A percentile compares a stretch with the other conserved stretches of the same genome.
These are phyloP conservation scores for Patagioenas fasciata DNA, from an alignment of 2,113 vertebrate species.

Conservation along the genomic window DNA sequence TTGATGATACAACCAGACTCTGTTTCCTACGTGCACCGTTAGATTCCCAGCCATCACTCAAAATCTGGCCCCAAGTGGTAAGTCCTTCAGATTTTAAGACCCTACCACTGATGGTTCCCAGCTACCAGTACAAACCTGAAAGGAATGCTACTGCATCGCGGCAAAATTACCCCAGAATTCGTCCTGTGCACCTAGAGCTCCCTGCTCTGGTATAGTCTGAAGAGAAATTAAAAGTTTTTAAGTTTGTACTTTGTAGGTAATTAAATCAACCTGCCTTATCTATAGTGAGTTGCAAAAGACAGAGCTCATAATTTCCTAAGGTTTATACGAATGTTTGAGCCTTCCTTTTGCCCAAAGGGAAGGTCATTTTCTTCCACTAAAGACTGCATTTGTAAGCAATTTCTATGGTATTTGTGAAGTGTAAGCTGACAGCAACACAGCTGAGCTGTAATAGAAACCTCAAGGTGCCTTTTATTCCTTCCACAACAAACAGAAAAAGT, in stretches of 20 bases:
- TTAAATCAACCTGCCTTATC: neutral
- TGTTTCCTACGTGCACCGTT: neutral
- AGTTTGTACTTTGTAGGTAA: neutral
- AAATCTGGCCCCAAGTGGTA: neutral
- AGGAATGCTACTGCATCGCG: neutral
- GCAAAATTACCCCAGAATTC: neutral
- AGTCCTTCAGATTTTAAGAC: neutral
- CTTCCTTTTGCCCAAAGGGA: conserved; percentile 38
- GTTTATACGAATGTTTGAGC: neutral
- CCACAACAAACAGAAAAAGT: conserved; percentile 29
- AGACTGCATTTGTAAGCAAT: conserved; percentile 53
- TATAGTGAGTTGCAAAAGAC: neutral
- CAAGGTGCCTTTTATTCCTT: conserved; percentile 63
- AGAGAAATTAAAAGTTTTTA: neutral
- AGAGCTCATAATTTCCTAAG: conserved; percentile 15
- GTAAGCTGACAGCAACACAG: conserved; percentile 37
- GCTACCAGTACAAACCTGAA: neutral
- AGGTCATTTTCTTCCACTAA: conserved; percentile 25
- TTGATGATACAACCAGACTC: neutral
- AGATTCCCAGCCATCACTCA: neutral
- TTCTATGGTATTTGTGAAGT: conserved; percentile 37
- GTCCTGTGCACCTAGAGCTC: neutral
- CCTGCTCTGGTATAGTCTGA: neutral
- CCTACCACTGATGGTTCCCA: neutral
- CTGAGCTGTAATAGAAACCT: conserved; percentile 12